Base-by-base conservation (phyloP, 2,888 invertebrate species). In the Fragum sueziense region DNA sequence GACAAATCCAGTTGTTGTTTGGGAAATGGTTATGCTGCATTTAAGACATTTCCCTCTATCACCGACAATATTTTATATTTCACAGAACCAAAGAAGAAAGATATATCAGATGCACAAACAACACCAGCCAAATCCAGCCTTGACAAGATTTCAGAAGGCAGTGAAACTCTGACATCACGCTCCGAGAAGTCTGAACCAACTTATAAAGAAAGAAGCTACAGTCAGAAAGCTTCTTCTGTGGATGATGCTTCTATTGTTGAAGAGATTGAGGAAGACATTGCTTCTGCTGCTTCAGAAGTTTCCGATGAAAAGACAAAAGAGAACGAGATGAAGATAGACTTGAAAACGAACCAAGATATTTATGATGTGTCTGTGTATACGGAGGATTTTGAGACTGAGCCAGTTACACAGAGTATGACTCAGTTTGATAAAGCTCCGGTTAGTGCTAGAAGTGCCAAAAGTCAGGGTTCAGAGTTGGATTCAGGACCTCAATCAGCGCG, bases 61-160 rank as follows among this genome's bases (percentile, higher is more conserved):
- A n/a, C n/a, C n/a, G n/a, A n/a, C n/a, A n/a, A n/a, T n/a, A n/a
- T 37, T 37, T 37, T 37, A 25, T 59, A 11, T 59, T 1, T 59
- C 27, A 27, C 59, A 61, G 59, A 59, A 25, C 9, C 22, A 31
- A 57, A 70, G 34, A 61, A 61, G 31, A 14, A 33, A 33, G 61
- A 61, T 20, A 33, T 33, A n/a, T 61, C 31, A 17, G 61, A 61
- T 11, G 14, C 33, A 20, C 61, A 61, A 17, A 33, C 61, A 1
- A 29, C 33, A 61, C 17, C 71, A 25, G 27, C 41, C 11, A 67
- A 78, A 51, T 73, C 70, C 14, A 70, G 80, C 9, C 78, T 90
- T 69, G 88, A 89, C 52, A 86, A 86, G 25, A 90, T 90, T 31
- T 90, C 89, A 0, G 90, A 90, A 65, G 89, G 86, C 14, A 89